Evolutionary conservation across 2,113 vertebrate genomes (phyloP).

Genomic region (Lichenostomus cassidix): DNA sequence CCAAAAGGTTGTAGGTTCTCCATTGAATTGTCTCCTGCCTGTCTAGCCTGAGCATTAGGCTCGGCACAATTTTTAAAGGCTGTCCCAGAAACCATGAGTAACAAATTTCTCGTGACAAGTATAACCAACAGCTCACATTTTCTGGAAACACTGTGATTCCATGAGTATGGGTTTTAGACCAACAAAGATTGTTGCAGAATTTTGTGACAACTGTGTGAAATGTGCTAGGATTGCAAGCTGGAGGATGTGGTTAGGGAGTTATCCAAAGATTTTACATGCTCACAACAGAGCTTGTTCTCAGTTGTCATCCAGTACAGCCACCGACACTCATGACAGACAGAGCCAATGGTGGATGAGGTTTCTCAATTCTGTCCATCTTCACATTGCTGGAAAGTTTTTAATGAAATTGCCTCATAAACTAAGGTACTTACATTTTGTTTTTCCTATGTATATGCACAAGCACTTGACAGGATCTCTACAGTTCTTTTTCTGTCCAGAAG

Average conservation of each 20-base stretch:
- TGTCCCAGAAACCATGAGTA: not conserved
- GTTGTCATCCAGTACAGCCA: not conserved
- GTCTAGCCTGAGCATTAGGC: not conserved
- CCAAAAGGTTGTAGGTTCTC: not conserved
- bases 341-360: not conserved
- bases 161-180: not conserved
- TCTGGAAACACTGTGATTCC: not conserved
- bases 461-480: not conserved
- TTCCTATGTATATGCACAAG: not conserved
- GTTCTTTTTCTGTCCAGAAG: not conserved
- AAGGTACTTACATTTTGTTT: not conserved
- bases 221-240: not conserved
- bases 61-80: not conserved
- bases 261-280: not conserved
- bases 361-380: not conserved
- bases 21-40: not conserved
- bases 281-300: not conserved
- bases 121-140: not conserved
- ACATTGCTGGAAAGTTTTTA: not conserved
- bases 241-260: not conserved
- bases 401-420: not conserved
- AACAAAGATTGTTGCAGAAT: not conserved
- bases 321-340: accelerated
- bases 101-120: not conserved
- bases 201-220: not conserved